Evolutionary conservation across 2,797 vertebrate genomes (phyloP), one percentile per base, ranked within the genome.

Genomic region (Chloroceryle inda): DNA sequence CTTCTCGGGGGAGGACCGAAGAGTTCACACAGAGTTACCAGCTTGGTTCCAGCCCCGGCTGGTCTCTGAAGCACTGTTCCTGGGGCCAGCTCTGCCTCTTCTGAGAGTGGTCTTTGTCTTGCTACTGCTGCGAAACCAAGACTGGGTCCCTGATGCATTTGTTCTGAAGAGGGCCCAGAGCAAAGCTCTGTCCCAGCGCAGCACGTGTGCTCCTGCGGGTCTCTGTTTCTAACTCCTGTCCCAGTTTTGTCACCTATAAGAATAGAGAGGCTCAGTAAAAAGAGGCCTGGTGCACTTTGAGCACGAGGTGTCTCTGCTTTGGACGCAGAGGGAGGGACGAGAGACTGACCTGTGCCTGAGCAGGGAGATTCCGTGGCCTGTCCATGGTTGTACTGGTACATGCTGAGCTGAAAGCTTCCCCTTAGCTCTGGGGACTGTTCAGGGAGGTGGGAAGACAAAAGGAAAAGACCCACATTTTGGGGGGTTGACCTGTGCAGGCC

Each of bases 321-420:
- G 55, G 56, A 15, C 81, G 29, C 33, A 33, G 13, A 40, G 66
- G 18, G 53, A 2, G 27, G 15, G 31, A 38, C 33, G 75, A 74
- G 42, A 76, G 79, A 17, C 67, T 64, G 15, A 16, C 66, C 47
- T 74, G 61, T 62, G 69, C 75, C 63, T 82, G 72, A 83, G 42
- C 50, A 31, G 49, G 35, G 37, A 64, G 84, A 79, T 72, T 3
- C 26, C 16, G 49, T 67, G 8, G 67, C 82, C 59, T 56, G 20
- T 31, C 56, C 13, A 1, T 75, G 92, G 17, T 29, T 67, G 66
- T 59, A 29, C 11, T 61, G 55, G 42, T 59, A 11, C 49, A 5
- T 12, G 31, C 81, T 52, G 84, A 87, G 78, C 73, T 90, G 44
- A 85, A 72, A 85, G 52, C 80, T 94, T 73, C 76, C 71, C 0